phyloP scores from a whole-genome alignment of 2,888 invertebrate species.

The Nomada hirtipes region DNA sequence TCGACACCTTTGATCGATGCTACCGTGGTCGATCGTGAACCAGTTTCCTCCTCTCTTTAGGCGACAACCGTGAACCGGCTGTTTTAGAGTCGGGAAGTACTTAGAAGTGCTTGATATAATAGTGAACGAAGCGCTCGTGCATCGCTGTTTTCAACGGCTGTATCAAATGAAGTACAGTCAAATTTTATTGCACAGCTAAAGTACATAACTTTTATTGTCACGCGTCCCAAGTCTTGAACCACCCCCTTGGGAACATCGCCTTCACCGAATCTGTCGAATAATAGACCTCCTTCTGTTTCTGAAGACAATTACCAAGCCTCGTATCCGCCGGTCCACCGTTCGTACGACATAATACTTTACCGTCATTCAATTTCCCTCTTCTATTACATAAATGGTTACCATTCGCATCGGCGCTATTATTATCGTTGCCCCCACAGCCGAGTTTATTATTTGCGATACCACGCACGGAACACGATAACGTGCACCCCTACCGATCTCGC shows the following conservation, averaged over 20 bases:
- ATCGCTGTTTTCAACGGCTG: too few relatives aligned
- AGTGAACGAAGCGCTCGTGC: too few relatives aligned
- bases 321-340: neutral
- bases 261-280: too few relatives aligned
- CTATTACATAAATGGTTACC: slow-evolving; percentile 5
- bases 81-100: too few relatives aligned
- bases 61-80: neutral
- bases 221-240: too few relatives aligned
- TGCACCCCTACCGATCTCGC: neutral
- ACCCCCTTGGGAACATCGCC: too few relatives aligned
- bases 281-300: too few relatives aligned
- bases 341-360: neutral
- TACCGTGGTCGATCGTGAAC: slow-evolving; percentile 16
- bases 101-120: too few relatives aligned
- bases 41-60: slow-evolving; percentile 44
- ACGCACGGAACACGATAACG: neutral
- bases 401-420: neutral
- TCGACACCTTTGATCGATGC: slow-evolving; percentile 54
- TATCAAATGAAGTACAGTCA: too few relatives aligned
- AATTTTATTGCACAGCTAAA: too few relatives aligned
- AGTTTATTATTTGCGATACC: slow-evolving; percentile 23
- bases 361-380: neutral
- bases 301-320: neutral
- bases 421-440: neutral
- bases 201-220: too few relatives aligned